These are phyloP conservation scores for Alcis repandata DNA, from an alignment of 2,888 invertebrate genomes.

Conservation along the genomic window DNA sequence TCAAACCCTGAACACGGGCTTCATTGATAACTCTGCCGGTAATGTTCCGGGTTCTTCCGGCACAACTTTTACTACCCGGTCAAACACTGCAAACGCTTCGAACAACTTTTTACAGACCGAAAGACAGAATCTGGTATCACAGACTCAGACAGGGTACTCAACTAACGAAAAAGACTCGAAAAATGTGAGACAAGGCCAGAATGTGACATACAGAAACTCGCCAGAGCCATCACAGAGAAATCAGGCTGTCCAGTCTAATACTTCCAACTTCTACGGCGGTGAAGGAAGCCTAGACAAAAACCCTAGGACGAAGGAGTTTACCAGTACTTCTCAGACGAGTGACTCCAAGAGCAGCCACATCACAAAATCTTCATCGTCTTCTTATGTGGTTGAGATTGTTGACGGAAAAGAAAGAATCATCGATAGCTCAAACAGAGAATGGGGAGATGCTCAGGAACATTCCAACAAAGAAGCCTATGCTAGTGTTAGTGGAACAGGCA, in stretches of 20 bases:
- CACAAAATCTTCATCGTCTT: slow-evolving; percentile 88
- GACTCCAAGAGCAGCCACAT: slow-evolving; percentile 85
- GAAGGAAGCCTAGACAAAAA: slow-evolving; percentile 73
- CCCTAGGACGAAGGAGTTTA: slow-evolving; percentile 69
- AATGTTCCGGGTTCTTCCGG: slow-evolving; percentile 60
- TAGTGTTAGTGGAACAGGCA: slow-evolving; percentile 85
- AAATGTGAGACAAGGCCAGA: slow-evolving; percentile 68
- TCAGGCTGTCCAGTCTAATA: slow-evolving; percentile 68
- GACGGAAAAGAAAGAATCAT: slow-evolving; percentile 88
- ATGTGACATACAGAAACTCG: slow-evolving; percentile 64
- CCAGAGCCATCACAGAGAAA: slow-evolving; percentile 65
- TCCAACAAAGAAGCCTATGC: slow-evolving; percentile 83
- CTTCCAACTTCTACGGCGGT: slow-evolving; percentile 75
- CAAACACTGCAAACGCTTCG: slow-evolving; percentile 73
- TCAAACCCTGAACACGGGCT: slow-evolving; percentile 79
- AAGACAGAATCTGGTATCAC: slow-evolving; percentile 71
- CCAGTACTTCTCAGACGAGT: slow-evolving; percentile 76
- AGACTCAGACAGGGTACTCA: slow-evolving; percentile 58
- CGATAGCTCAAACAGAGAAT: slow-evolving; percentile 87
- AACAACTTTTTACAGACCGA: slow-evolving; percentile 79
- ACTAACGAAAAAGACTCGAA: slow-evolving; percentile 56
- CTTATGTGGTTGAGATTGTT: slow-evolving; percentile 89
- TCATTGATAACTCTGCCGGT: slow-evolving; percentile 68
- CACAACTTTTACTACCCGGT: slow-evolving; percentile 63
- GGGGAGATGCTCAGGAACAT: slow-evolving; percentile 82